Conservation (phyloP, 2,888 invertebrate genomes). For the Caenorhabditis sp. region DNA sequence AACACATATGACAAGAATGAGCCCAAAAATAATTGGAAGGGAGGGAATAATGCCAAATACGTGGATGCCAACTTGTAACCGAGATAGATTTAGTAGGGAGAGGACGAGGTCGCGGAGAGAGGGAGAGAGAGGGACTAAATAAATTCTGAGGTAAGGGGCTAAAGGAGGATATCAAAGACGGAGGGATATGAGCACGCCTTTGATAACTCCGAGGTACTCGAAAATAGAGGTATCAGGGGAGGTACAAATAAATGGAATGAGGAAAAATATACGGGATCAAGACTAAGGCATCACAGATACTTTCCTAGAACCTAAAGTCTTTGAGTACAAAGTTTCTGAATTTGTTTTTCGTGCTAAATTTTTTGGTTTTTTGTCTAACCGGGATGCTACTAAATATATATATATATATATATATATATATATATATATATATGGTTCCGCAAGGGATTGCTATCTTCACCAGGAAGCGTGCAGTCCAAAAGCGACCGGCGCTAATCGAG, state of each 20-base stretch:
- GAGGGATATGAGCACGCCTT: no score
- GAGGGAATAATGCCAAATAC: no score
- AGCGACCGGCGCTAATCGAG: slow-evolving; percentile 30
- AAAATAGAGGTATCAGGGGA: no score
- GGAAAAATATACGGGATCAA: neutral
- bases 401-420: slow-evolving; percentile 8
- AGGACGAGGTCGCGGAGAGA: no score
- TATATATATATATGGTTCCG: slow-evolving; percentile 1
- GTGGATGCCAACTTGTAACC: no score
- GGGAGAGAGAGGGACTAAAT: neutral
- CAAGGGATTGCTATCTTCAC: slow-evolving; percentile 8
- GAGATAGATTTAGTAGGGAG: no score
- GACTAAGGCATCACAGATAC: slow-evolving; percentile 6
- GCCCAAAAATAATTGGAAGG: no score
- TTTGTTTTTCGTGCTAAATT: neutral
- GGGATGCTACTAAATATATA: slow-evolving; percentile 15
- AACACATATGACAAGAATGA: no score
- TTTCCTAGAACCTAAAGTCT: slow-evolving; percentile 1
- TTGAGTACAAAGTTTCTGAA: neutral
- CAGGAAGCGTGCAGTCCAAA: neutral
- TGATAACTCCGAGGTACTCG: no score
- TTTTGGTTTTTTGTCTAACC: slow-evolving; percentile 20
- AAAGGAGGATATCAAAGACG: no score
- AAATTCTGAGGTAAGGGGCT: neutral
- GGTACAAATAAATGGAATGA: neutral